A percentile compares a stretch with the other conserved stretches of the same genome.
Conservation (phyloP, 2,888 invertebrate genomes). For the Cephus runcator region DNA sequence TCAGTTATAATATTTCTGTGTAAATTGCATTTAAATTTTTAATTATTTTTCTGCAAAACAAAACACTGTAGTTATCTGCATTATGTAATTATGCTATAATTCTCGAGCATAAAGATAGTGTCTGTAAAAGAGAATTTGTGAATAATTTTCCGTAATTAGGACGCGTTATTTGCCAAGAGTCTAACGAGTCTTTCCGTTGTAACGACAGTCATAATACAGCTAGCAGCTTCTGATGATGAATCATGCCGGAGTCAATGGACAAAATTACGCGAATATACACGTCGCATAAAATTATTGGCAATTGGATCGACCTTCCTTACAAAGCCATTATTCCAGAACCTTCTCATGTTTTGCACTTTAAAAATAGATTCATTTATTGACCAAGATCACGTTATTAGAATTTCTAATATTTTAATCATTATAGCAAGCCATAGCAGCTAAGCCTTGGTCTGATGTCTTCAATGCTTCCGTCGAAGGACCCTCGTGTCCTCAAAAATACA, state of each 20-base stretch:
- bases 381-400: background rate
- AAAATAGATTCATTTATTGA: background rate
- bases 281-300: background rate
- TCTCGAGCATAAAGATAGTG: background rate
- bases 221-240: background rate
- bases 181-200: conserved; percentile 9
- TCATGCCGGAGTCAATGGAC: background rate
- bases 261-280: background rate
- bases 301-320: background rate
- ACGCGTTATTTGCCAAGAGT: conserved; percentile 1
- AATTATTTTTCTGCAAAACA: background rate
- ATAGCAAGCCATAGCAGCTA: conserved; percentile 68
- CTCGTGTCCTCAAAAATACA: conserved; percentile 68
- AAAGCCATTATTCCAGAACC: background rate
- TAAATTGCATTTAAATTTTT: background rate
- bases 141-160: background rate
- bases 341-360: background rate
- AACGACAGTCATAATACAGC: background rate
- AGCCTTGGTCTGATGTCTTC: conserved; percentile 66
- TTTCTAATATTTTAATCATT: conserved; percentile 1
- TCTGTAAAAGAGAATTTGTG: background rate
- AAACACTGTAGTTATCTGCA: background rate
- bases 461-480: conserved; percentile 71
- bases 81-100: background rate
- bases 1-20: conserved; percentile 21